Conservation (phyloP, 2,797 vertebrate genomes). For the Heteromormyrus szaboi region DNA sequence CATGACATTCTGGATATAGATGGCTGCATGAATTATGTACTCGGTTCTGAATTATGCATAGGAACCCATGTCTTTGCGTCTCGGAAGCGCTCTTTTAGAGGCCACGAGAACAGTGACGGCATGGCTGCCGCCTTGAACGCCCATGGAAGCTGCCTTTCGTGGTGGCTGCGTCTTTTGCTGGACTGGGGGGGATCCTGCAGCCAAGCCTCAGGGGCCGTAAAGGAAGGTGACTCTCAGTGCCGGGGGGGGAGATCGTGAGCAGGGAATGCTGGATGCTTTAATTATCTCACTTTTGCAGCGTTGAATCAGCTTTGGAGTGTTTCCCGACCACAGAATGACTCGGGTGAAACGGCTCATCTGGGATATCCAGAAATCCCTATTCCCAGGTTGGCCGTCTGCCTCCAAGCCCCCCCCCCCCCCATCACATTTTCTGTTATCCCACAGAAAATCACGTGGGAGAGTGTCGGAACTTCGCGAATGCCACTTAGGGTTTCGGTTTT, state of each 20-base stretch:
- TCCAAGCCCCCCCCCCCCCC: background rate
- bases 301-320: background rate
- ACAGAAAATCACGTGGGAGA: background rate
- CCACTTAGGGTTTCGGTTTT: background rate
- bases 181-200: background rate
- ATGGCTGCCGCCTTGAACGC: background rate
- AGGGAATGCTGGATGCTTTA: background rate
- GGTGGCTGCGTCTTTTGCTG: background rate
- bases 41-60: slow-evolving; percentile 57
- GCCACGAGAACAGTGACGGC: background rate
- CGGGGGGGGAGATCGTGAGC: background rate
- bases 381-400: background rate
- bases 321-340: background rate
- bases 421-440: background rate
- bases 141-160: background rate
- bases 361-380: background rate
- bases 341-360: background rate
- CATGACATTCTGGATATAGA: slow-evolving; percentile 37
- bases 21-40: slow-evolving; percentile 62
- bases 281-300: background rate
- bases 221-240: background rate
- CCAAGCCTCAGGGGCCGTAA: background rate
- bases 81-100: background rate
- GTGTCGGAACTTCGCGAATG: background rate
- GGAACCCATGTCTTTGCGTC: background rate